Evolutionary conservation across 2,888 invertebrate genomes (phyloP), one percentile per base, ranked within the genome.

Genomic region (Agrotis puta): DNA sequence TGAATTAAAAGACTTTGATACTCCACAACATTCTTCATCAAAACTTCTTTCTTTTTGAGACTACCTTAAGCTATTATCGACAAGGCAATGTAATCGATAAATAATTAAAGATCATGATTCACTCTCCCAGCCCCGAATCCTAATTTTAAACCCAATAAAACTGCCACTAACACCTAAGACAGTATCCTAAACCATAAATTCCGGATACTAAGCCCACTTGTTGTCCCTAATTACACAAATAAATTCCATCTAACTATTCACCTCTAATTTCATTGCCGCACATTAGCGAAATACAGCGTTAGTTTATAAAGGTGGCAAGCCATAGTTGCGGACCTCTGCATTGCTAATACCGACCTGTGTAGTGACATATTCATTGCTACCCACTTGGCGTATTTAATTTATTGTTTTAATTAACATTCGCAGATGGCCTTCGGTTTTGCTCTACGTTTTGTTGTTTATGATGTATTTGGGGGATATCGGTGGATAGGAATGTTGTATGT

Each of bases 381-480:
- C 88, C 90, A 88, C 87, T 89, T 86, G 89, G 88, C 85, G 85
- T 78, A 85, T 83, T 87, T 87, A 93, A 93, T 93, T 93, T 93
- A 93, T 93, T 91, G 93, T 92, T 93, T 93, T 92, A 92, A 93
- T 93, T 93, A 92, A 92, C 92, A 92, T 87, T 87, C 87, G 84
- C 87, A 87, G 86, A 84, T 87, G 86, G 86, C 88, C 89, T 89
- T 89, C 89, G 90, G 89, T 89, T 90, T 88, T 90, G 88, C 88
- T 89, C 87, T 83, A 88, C 88, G 82, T 80, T 80, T 82, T 87
- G 82, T 84, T 90, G 90, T 90, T 91, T 90, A 91, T 91, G 91
- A 92, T 89, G 85, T 88, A 90, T 90, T 90, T 73, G 84, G 70
- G 58, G 70, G 76, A 59, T 63, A 88, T 90, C 89, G 65, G 89